These are phyloP conservation scores for Callinectes sapidus DNA, from an alignment of 2,888 invertebrate genomes.

Conservation along the genomic window DNA sequence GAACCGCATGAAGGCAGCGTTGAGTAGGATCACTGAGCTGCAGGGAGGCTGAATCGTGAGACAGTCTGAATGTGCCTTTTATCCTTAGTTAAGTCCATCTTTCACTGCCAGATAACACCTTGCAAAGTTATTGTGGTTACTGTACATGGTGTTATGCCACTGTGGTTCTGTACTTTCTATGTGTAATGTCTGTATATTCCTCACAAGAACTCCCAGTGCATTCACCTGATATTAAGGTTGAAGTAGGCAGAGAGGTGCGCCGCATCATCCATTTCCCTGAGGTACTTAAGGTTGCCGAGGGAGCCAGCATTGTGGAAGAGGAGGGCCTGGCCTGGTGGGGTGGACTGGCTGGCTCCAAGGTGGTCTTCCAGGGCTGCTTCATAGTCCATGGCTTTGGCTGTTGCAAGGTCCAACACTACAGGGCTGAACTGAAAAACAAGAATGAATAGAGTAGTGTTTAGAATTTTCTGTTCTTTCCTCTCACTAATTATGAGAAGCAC, in stretches of 20 bases:
- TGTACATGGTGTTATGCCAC: no score
- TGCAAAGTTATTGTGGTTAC: no score
- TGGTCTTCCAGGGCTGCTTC: not conserved
- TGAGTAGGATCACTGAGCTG: conserved; percentile 68
- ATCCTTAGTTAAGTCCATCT: no score
- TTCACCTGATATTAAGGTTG: conserved; percentile 64
- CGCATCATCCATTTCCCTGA: conserved; percentile 52
- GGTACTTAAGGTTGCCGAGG: conserved; percentile 81
- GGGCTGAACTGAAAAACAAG: conserved; percentile 48
- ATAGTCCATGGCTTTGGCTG: conserved; percentile 24
- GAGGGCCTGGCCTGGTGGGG: conserved; percentile 82
- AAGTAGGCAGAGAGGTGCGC: conserved; percentile 57
- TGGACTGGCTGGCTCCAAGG: not conserved
- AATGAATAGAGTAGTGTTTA: not conserved
- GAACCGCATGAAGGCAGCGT: conserved; percentile 61
- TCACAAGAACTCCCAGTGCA: no score
- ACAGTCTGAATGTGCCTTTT: no score
- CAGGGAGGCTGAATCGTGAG: not conserved
- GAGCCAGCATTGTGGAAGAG: conserved; percentile 94
- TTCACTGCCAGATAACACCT: no score
- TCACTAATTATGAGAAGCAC: no score
- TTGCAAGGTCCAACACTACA: conserved; percentile 40
- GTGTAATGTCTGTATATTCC: no score
- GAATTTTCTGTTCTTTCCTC: no score
- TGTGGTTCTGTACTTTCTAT: no score